Evolutionary conservation across 2,888 invertebrate genomes (phyloP), one percentile per base, ranked within the genome.

Genomic region (Tanytarsus gracilentus): DNA sequence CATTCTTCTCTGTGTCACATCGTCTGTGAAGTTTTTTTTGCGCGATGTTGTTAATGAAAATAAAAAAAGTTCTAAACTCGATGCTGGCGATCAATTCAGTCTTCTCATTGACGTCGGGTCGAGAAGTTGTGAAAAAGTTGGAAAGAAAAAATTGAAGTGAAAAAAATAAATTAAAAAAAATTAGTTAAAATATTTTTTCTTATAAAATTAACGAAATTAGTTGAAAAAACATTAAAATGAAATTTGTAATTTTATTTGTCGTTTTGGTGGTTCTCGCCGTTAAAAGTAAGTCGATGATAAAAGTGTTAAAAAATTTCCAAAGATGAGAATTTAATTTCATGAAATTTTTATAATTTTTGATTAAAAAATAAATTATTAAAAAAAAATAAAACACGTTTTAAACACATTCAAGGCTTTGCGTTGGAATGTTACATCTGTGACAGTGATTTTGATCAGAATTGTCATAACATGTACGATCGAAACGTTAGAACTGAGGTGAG

Each of bases 381-480:
- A n/a, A n/a, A n/a, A n/a, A n/a, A n/a, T n/a, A n/a, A n/a, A n/a
- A n/a, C n/a, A n/a, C n/a, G n/a, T n/a, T n/a, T n/a, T n/a, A n/a
- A n/a, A n/a, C n/a, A n/a, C n/a, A n/a, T n/a, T n/a, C n/a, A 58
- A 48, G 58, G 58, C n/a, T 58, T 58, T 30, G 44, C 48, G 18
- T 21, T 58, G 21, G 58, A 58, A 48, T 58, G 58, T n/a, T 58
- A 26, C 16, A 30, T 48, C n/a, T 58, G 58, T 21, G 58, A 58
- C 18, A 23, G 23, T 6, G 58, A 58, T 26, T 48, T 58, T 30
- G 58, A 58, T 7, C 30, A 11, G 4, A 58, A 58, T 18, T 58
- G 58, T 58, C 58, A 58, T 26, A 58, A 30, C 16, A 58, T 58
- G 58, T 58, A 58, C 18, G 58, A 58, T 16, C 8, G 58, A 14